Conservation (phyloP, 1,140 invertebrate genomes). For the Zaprionus lachaisei region DNA sequence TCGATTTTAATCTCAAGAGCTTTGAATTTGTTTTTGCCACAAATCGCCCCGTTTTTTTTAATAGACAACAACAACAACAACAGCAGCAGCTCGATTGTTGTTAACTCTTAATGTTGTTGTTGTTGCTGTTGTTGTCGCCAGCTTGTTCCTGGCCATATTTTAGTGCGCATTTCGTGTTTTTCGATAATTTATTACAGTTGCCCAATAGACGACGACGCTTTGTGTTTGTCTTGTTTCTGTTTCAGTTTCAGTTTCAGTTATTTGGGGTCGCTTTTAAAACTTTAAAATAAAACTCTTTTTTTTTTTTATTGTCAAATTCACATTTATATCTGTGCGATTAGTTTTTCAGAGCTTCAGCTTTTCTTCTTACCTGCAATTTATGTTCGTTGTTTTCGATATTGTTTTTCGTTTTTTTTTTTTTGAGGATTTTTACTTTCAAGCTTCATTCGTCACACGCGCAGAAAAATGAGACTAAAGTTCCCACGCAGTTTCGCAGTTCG, state of each 20-base stretch:
- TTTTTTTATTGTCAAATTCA: constrained; percentile 69
- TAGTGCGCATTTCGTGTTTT: constrained; percentile 77
- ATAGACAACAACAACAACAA: constrained; percentile 59
- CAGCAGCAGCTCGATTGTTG: constrained; percentile 39
- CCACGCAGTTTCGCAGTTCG: constrained; percentile 79
- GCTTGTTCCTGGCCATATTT: constrained; percentile 50
- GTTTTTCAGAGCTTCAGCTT: constrained; percentile 57
- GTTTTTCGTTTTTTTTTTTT: constrained; percentile 28
- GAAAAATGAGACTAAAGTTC: constrained; percentile 50
- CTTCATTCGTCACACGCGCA: constrained; percentile 63
- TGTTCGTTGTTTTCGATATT: constrained; percentile 26
- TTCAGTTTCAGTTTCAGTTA: constrained; percentile 38
- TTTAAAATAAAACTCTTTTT: constrained; percentile 36
- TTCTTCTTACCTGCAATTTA: constrained; percentile 50
- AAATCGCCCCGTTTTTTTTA: constrained; percentile 57
- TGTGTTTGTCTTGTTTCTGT: constrained; percentile 25
- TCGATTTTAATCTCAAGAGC: constrained; percentile 73
- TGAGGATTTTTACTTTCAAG: constrained; percentile 28
- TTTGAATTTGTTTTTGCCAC: constrained; percentile 57
- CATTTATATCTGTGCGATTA: constrained; percentile 71
- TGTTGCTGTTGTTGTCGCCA: constrained; percentile 31
- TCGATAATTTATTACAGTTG: constrained; percentile 83
- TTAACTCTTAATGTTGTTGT: constrained; percentile 26
- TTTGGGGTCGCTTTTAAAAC: constrained; percentile 25
- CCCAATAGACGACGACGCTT: constrained; percentile 63